Conservation (phyloP, 2,888 invertebrate species). For the Acanthosepion lycidas region DNA sequence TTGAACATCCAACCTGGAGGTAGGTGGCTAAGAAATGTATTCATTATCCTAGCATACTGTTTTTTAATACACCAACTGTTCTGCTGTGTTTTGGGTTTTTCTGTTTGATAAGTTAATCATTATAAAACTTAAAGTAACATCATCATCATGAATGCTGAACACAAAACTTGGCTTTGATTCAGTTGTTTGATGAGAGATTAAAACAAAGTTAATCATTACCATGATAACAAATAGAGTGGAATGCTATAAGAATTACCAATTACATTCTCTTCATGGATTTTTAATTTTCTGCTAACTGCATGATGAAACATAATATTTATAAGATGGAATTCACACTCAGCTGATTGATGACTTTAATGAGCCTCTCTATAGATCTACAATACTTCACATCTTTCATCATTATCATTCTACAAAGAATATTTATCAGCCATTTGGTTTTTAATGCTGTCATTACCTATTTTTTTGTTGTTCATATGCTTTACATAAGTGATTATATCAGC, state of each 20-base stretch:
- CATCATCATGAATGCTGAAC: neutral
- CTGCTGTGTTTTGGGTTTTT: no score
- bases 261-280: constrained; percentile 2
- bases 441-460: no score
- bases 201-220: neutral
- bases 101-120: no score
- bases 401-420: neutral
- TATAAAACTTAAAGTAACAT: neutral
- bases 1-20: no score
- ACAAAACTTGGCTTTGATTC: neutral
- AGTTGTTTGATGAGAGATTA: neutral
- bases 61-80: no score
- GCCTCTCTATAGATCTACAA: neutral
- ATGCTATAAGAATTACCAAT: neutral
- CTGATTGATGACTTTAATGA: constrained; percentile 20
- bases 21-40: no score
- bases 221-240: neutral
- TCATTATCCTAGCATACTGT: no score
- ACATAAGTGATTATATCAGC: no score
- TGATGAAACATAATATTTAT: constrained; percentile 16
- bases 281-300: constrained; percentile 18
- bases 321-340: neutral
- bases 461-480: no score
- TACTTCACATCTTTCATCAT: neutral
- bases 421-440: no score